Evolutionary conservation across 2,113 vertebrate species (phyloP), one percentile per base, ranked within the genome.

Genomic region (Nettapus auritus): DNA sequence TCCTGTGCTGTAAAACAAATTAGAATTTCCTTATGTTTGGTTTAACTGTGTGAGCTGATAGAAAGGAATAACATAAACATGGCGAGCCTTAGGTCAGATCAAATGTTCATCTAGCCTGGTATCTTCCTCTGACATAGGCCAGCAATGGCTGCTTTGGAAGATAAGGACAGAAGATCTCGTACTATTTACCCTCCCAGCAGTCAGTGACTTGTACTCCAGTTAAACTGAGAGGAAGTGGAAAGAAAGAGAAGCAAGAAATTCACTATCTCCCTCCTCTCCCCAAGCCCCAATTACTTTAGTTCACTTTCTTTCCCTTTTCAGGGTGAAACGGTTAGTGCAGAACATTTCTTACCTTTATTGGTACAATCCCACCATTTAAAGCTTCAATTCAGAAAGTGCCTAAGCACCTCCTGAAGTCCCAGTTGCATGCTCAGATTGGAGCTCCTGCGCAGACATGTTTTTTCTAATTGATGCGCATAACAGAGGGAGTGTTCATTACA

Each of bases 261-360:
- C 38, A 28, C 2, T 2, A 44, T 44, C 48, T 75, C 14, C 25
- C 73, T 52, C 29, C 29, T 81, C 89, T 76, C 56, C 57, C 57
- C 23, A 50, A 53, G 42, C 50, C 79, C 38, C 26, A 84, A 11
- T 50, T 84, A 8, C 23, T 93, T 95, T 50, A 71, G 59, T 79
- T 73, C 26, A 53, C 33, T 34, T 95, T 84, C 70, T 46, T 46
- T 1, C 2, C 6, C 4, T 2, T 89, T 94, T 79, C 42, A 66
- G 66, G 18, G 6, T 57, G 22, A 89, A 94, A 79, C 5, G 23
- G 42, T 89, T 57, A 44, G 62, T 15, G 31, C 2, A 76, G 74
- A 90, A 76, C 36, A 79, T 66, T 94, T 89, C 74, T 48, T 85
- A 40, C 62, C 19, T 81, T 89, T 89, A 87, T 79, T 85, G 62